These are phyloP conservation scores for Heliconius hortense DNA, from an alignment of 2,888 invertebrate genomes.

Conservation along the genomic window DNA sequence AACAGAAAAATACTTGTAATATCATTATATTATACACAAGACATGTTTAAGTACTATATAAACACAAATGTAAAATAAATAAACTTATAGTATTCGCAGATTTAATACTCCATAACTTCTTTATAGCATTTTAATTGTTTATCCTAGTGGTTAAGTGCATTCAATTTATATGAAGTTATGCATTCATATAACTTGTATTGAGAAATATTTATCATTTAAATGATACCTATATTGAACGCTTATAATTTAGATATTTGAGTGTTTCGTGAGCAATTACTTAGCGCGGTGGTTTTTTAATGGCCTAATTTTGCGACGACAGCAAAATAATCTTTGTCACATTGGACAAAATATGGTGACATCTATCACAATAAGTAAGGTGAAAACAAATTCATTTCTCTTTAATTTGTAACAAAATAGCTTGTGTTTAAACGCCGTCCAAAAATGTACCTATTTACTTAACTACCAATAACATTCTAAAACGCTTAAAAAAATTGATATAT, in stretches of 20 bases:
- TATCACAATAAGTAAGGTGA: too few species aligned
- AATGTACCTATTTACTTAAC: too few species aligned
- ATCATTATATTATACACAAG: not conserved
- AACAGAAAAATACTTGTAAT: constrained; percentile 11
- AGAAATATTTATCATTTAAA: constrained; percentile 1
- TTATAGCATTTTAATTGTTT: constrained; percentile 27
- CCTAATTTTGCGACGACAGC: too few species aligned
- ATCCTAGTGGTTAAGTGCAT: not conserved
- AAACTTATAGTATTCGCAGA: not conserved
- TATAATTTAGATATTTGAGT: not conserved
- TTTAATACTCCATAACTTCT: not conserved
- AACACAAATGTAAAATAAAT: not conserved
- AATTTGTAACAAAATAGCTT: too few species aligned
- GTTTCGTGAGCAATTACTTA: not conserved
- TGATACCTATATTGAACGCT: not conserved
- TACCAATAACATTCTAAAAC: too few species aligned
- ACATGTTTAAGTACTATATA: constrained; percentile 2
- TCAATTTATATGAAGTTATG: not conserved
- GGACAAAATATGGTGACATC: too few species aligned
- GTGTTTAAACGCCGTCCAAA: too few species aligned
- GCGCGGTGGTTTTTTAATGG: too few species aligned
- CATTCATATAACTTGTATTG: not conserved
- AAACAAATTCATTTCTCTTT: too few species aligned
- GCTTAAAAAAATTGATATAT: too few species aligned
- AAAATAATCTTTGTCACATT: too few species aligned